Evolutionary conservation across 2,888 invertebrate genomes (phyloP).

Genomic region (Margaritifera margaritifera): DNA sequence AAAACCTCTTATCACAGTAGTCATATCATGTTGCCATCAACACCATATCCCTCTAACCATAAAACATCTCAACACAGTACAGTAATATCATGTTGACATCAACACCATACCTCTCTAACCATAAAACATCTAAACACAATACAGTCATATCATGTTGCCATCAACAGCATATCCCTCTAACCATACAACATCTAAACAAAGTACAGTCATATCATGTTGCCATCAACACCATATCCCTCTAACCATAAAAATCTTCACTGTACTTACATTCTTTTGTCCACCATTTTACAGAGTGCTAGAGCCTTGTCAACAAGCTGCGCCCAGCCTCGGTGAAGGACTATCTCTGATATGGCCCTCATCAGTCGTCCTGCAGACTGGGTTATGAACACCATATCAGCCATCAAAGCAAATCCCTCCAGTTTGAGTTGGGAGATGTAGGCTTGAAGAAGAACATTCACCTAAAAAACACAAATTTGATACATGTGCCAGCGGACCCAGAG

Average conservation of each 20-base stretch:
- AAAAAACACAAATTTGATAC: slow-evolving; percentile 10
- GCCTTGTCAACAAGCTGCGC: slow-evolving; percentile 98
- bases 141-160: too few relatives aligned
- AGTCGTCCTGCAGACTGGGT: slow-evolving; percentile 97
- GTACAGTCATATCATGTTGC: too few relatives aligned
- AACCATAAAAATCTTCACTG: not conserved
- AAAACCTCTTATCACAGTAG: too few relatives aligned
- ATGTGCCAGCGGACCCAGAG: not conserved
- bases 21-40: not conserved
- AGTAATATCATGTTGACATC: too few relatives aligned
- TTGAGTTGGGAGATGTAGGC: slow-evolving; percentile 99
- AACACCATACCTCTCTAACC: not conserved
- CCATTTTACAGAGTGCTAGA: slow-evolving; percentile 97
- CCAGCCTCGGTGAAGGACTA: slow-evolving; percentile 93
- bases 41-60: not conserved
- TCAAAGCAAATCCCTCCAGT: slow-evolving; percentile 97
- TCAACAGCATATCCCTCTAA: not conserved
- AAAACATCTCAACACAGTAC: not conserved
- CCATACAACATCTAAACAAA: not conserved
- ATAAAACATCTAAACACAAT: not conserved
- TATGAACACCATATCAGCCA: slow-evolving; percentile 99
- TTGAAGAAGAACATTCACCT: slow-evolving; percentile 91
- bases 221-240: not conserved
- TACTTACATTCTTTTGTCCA: slow-evolving; percentile 89
- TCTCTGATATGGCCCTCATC: slow-evolving; percentile 97